Evolutionary conservation across 2,113 vertebrate genomes (phyloP).

Genomic region (Gambusia affinis): DNA sequence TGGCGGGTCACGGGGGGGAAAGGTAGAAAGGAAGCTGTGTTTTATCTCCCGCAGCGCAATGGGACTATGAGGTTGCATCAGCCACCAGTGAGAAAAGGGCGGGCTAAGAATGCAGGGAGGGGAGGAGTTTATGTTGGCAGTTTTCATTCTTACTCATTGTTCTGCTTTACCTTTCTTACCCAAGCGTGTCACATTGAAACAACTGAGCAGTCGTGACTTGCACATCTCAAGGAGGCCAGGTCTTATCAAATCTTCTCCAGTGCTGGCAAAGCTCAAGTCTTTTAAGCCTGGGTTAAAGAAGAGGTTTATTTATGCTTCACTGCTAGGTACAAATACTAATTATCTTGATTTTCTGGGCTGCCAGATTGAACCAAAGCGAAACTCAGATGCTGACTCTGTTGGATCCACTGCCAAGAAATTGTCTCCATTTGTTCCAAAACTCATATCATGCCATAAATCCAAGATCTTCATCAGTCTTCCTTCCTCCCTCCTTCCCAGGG

Average conservation of each 20-base stretch:
- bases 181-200: not conserved
- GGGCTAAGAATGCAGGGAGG: not conserved
- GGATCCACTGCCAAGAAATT: constrained; percentile 24
- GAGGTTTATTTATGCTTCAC: constrained; percentile 35
- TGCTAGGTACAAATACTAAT: constrained; percentile 21
- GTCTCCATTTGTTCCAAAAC: not conserved
- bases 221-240: not conserved
- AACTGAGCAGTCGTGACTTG: not conserved
- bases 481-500: constrained; percentile 3
- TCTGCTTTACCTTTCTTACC: constrained; percentile 24
- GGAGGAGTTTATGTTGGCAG: not conserved
- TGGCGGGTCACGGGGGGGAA: constrained; percentile 6
- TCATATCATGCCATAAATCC: constrained; percentile 12
- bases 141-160: not conserved
- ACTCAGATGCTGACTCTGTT: not conserved
- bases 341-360: constrained; percentile 45
- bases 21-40: constrained; percentile 36
- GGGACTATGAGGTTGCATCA: constrained; percentile 75
- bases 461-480: not conserved
- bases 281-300: constrained; percentile 2
- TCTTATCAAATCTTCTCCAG: not conserved
- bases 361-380: constrained; percentile 31
- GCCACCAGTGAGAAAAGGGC: constrained; percentile 51
- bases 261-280: constrained; percentile 4
- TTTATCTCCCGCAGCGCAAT: constrained; percentile 63